A percentile compares a stretch with the other conserved stretches of the same genome.
These are phyloP conservation scores for Sminthopsis crassicaudata DNA, from an alignment of 2,113 vertebrate species.

Conservation along the genomic window DNA sequence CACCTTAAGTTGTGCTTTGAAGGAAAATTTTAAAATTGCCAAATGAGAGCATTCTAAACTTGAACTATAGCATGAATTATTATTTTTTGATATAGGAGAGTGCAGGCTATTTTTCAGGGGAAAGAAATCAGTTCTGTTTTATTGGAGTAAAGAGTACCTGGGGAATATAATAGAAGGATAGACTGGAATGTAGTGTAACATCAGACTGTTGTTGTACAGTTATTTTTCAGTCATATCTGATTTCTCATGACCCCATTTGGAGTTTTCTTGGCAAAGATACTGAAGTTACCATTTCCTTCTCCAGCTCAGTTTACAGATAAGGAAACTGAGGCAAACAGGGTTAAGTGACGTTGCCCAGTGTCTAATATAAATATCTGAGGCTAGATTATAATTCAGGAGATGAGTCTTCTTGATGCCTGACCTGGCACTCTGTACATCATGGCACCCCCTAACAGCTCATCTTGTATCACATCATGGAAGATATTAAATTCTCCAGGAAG, in stretches of 20 bases:
- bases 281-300: background rate
- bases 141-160: background rate
- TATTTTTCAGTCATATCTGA: background rate
- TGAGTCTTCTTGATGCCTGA: background rate
- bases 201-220: background rate
- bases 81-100: background rate
- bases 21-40: background rate
- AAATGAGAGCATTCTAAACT: background rate
- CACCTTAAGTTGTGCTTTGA: background rate
- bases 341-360: background rate
- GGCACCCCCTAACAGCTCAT: background rate
- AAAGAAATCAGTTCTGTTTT: background rate
- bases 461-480: background rate
- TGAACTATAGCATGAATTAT: background rate
- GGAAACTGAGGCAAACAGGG: background rate
- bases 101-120: background rate
- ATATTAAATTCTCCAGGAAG: background rate
- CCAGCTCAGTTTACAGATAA: background rate
- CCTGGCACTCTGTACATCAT: background rate
- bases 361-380: background rate
- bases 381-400: background rate
- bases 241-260: background rate
- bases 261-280: background rate
- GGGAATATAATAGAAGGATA: background rate
- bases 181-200: background rate